Percentiles rank a stretch among this genome's conserved stretches.
phyloP scores from a whole-genome alignment of 2,797 vertebrate species.

The Coregonus ussuriensis region DNA sequence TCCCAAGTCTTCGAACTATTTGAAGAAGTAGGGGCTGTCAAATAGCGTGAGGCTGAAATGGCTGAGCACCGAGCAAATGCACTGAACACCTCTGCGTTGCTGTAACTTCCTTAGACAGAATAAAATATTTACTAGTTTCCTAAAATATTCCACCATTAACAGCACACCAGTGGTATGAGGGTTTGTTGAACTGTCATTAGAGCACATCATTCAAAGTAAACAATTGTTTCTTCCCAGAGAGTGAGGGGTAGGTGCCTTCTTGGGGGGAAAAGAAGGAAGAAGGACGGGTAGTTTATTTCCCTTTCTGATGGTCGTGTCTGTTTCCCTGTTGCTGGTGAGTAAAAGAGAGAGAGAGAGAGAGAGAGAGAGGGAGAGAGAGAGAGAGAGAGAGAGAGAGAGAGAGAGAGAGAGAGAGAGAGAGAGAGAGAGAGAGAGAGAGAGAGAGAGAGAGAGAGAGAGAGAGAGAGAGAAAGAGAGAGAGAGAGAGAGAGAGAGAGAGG shows the following conservation, averaged over 20 bases:
- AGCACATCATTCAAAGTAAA: slow-evolving; percentile 75
- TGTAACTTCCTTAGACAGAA: slow-evolving; percentile 50
- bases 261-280: slow-evolving; percentile 38
- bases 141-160: slow-evolving; percentile 65
- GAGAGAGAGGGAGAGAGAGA: too few relatives aligned
- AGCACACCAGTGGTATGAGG: slow-evolving; percentile 68
- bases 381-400: too few relatives aligned
- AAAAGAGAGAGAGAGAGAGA: too few relatives aligned
- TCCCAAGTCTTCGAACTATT: not conserved
- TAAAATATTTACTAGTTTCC: slow-evolving; percentile 74
- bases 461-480: slow-evolving; percentile 38
- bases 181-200: slow-evolving; percentile 78
- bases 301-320: slow-evolving; percentile 72
- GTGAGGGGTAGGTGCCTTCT: slow-evolving; percentile 70
- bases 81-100: slow-evolving; percentile 42
- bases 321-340: slow-evolving; percentile 8
- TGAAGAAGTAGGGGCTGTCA: not conserved
- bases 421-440: too few relatives aligned
- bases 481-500: slow-evolving; percentile 49
- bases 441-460: too few relatives aligned
- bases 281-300: slow-evolving; percentile 45
- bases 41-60: not conserved
- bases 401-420: too few relatives aligned
- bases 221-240: slow-evolving; percentile 61
- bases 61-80: slow-evolving; percentile 20